These are phyloP conservation scores for Falco naumanni DNA, from an alignment of 2,797 vertebrate species.

Conservation along the genomic window DNA sequence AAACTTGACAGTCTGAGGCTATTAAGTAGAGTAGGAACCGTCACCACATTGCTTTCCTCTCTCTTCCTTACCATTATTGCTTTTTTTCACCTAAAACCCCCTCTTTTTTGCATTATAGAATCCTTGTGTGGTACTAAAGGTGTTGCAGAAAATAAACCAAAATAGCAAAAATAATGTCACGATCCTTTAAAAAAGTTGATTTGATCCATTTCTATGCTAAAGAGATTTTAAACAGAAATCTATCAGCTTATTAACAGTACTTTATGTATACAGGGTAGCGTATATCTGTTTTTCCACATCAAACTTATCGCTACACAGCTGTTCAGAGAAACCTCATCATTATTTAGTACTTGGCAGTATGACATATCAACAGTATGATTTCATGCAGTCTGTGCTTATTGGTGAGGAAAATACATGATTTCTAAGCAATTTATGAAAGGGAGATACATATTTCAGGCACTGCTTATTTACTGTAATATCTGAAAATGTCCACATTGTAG, in stretches of 20 bases:
- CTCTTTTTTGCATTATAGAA: background rate
- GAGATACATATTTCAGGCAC: background rate
- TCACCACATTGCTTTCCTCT: background rate
- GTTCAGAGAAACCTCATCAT: background rate
- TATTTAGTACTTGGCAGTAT: background rate
- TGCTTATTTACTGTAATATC: background rate
- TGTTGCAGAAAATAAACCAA: background rate
- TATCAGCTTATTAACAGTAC: background rate
- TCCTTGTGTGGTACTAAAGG: background rate
- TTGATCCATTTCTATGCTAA: background rate
- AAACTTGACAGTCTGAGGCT: background rate
- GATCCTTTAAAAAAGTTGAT: no score
- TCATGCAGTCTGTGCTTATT: background rate
- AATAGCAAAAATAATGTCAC: no score
- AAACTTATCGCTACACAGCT: background rate
- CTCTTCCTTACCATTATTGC: slow-evolving; percentile 17
- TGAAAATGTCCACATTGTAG: background rate
- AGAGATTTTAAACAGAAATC: background rate
- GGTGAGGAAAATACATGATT: background rate
- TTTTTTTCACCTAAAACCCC: background rate
- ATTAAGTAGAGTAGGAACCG: slow-evolving; percentile 3
- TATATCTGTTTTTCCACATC: background rate
- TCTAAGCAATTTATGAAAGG: background rate
- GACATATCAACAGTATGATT: background rate
- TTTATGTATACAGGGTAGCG: background rate